These are phyloP conservation scores for Lepidonotus clava DNA, from an alignment of 2,888 invertebrate genomes.

Conservation along the genomic window DNA sequence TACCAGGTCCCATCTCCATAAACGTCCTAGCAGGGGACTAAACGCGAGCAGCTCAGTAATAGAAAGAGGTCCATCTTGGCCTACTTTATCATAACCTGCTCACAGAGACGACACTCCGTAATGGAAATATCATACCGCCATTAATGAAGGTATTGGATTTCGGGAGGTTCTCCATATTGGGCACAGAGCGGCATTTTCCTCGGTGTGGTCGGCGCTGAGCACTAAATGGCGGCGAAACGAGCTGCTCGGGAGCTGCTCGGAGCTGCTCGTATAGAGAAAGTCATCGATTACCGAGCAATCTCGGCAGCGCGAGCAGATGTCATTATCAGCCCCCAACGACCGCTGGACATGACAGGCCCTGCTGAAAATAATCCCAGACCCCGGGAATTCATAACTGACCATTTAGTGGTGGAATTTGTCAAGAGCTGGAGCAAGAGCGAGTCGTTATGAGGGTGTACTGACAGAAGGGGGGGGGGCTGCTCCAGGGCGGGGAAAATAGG, in stretches of 20 bases:
- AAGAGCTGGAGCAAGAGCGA: too few species aligned
- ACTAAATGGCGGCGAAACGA: background rate
- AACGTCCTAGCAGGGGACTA: background rate
- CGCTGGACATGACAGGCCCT: slow-evolving; percentile 24
- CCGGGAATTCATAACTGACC: slow-evolving; percentile 30
- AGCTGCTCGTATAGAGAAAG: background rate
- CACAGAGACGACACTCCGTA: background rate
- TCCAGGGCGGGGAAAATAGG: background rate
- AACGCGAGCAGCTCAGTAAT: background rate
- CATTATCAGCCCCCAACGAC: background rate
- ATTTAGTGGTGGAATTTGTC: slow-evolving; percentile 26
- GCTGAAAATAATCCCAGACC: background rate
- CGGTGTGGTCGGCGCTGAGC: background rate
- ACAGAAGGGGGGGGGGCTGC: too few species aligned
- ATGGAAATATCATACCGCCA: slow-evolving; percentile 16
- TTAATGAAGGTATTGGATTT: background rate
- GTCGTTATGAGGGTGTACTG: too few species aligned
- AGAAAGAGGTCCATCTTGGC: background rate
- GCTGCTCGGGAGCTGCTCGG: background rate
- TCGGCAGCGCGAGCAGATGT: slow-evolving; percentile 17
- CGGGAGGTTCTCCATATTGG: too few species aligned
- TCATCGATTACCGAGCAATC: slow-evolving; percentile 38
- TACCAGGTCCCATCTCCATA: background rate
- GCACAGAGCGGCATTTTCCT: background rate
- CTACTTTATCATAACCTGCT: slow-evolving; percentile 10